These are phyloP conservation scores for Lytechinus variegatus DNA, from an alignment of 35 echinoderm and acorn worm species.

Conservation along the genomic window DNA sequence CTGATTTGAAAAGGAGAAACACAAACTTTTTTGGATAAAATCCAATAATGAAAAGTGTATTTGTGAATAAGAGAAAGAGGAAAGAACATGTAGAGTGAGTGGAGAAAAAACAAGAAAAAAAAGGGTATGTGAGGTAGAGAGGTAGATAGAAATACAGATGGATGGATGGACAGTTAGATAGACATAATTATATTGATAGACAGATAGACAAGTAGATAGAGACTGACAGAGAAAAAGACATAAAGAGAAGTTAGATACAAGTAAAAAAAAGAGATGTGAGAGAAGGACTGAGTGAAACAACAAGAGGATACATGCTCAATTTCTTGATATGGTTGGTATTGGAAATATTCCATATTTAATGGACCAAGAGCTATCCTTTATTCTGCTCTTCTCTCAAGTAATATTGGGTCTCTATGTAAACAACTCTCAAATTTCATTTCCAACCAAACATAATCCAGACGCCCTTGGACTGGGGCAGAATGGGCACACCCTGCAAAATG, in stretches of 20 bases:
- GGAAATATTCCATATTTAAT: not conserved
- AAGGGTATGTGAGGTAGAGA: not conserved
- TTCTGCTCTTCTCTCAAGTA: not conserved
- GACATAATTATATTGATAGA: too few species aligned
- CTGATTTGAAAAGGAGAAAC: not conserved
- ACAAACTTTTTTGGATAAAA: not conserved
- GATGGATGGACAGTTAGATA: too few species aligned
- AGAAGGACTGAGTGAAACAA: not conserved
- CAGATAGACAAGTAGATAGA: too few species aligned
- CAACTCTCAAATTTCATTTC: conserved; percentile 23
- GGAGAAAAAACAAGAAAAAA: not conserved
- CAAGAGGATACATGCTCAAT: not conserved
- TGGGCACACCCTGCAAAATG: not conserved
- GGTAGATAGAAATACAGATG: not conserved
- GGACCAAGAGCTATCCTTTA: not conserved
- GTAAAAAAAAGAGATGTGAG: not conserved
- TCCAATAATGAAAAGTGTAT: not conserved
- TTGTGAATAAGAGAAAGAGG: too few species aligned
- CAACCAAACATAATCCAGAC: conserved; percentile 30
- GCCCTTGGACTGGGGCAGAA: not conserved
- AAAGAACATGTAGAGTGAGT: too few species aligned
- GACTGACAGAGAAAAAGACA: too few species aligned
- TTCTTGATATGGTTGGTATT: not conserved
- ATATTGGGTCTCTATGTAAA: conserved; percentile 1
- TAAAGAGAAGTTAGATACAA: too few species aligned